Conservation (phyloP, 2,888 invertebrate genomes). For the Clusia tigrina region DNA sequence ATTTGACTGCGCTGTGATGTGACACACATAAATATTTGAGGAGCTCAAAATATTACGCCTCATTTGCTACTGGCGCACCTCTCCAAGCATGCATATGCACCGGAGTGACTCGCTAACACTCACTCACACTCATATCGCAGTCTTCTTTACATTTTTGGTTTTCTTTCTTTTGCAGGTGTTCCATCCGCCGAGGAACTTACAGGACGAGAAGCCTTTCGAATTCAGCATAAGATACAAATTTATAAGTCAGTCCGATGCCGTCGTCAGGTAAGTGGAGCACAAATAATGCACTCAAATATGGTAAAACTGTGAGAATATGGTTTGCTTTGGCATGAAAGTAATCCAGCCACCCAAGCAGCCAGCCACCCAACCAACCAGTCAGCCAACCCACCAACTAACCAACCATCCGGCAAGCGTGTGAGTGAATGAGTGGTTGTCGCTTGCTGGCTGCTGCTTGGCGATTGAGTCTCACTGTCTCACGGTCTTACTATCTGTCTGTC, state of each 20-base stretch:
- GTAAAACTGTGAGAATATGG: no score
- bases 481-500: no score
- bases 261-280: constrained; percentile 69
- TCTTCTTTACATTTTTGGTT: constrained; percentile 8
- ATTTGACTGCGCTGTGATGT: constrained; percentile 20
- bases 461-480: no score
- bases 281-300: no score
- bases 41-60: constrained; percentile 26
- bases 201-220: constrained; percentile 80
- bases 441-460: no score
- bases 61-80: constrained; percentile 15
- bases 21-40: constrained; percentile 39
- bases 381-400: no score
- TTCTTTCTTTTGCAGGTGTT: constrained; percentile 58
- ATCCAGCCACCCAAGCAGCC: no score
- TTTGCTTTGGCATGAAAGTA: no score
- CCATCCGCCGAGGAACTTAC: constrained; percentile 71
- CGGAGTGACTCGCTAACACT: background rate
- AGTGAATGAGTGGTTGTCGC: background rate
- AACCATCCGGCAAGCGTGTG: no score
- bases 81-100: background rate
- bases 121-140: background rate
- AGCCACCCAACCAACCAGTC: no score
- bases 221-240: constrained; percentile 83
- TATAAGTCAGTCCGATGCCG: constrained; percentile 80